Base-by-base conservation (phyloP, 2,113 vertebrate species). In the Rynchops niger region DNA sequence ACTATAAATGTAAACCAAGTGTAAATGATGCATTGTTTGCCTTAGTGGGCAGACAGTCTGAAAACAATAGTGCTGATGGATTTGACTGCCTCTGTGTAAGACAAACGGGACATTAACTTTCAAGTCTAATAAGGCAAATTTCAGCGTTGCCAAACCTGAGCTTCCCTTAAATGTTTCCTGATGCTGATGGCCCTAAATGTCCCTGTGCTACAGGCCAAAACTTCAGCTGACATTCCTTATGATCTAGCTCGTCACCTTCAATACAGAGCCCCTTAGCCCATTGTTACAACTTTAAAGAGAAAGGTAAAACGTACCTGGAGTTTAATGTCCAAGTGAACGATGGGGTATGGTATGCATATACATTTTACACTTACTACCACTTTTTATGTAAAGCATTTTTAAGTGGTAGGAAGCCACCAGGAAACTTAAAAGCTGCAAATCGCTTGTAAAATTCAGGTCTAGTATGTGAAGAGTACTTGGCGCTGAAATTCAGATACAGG, bases 1-100 rank as follows among this genome's bases (percentile, higher is more conserved):
- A 79, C 84, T 93, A 73, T 79, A 91, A 95, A 93, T 96, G 94
- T 97, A 96, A 95, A 96, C 94, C 78, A 73, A 96, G 95, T 97
- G 93, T 96, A 95, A 96, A 96, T 94, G 94, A 88, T 96, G 84
- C 93, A 95, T 95, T 96, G 86, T 97, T 95, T 97, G 96, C 93
- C 85, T 91, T 93, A 93, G 86, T 87, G 84, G 86, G 89, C 87
- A 97, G 96, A 91, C 91, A 83, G 74, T 91, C 91, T 83, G 92
- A 88, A 97, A 97, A 96, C 93, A 97, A 91, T 90, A 86, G 94
- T 47, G 76, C 87, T 93, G 94, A 95, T 97, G 84, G 89, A 88
- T 96, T 95, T 90, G 78, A 43, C 79, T 96, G 83, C 91, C 49
- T 95, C 81, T 82, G 17, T 87, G 29, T 85, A 77, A 95, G 93